Base-by-base conservation (phyloP, 2,797 vertebrate species). In the Sebastes umbrosus region DNA sequence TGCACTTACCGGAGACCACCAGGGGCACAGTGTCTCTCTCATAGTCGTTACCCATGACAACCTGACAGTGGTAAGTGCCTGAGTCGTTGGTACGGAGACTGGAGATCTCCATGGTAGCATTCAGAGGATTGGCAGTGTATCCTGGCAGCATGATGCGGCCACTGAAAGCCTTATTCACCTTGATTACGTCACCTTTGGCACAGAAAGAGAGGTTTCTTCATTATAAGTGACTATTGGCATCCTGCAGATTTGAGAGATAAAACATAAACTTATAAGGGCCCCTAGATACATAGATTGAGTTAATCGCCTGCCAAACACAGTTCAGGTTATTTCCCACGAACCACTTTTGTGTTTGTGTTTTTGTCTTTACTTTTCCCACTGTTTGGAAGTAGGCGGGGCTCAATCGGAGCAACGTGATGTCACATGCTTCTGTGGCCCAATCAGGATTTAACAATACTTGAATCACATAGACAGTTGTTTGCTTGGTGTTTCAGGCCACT, bases 51-150 rank as follows among this genome's bases (percentile, higher is more conserved):
- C 97, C 97, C 12, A 96, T 91, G 85, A 97, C 97, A 92, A 98
- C 96, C 86, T 98, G 94, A 92, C 98, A 99, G 80, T 95, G 97
- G 88, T 97, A 99, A 27, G 96, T 96, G 82, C 97, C 98, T 0
- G 96, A 95, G 80, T 99, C 98, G 50, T 97, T 97, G 95, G 96
- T 95, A 0, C 96, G 96, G 75, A 97, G 94, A 1, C 94, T 89
- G 2, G 94, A 94, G 80, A 99, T 92, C 73, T 96, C 93, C 92
- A 99, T 95, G 0, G 97, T 97, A 87, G 97, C 97, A 1, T 99
- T 98, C 92, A 94, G 93, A 69, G 92, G 96, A 83, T 93, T 95
- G 6, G 90, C 91, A 77, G 90, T 14, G 81, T 97, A 98, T 22
- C 96, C 94, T 0, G 97, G 98, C 91, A 99, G 94, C 1, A 88